Evolutionary conservation across 2,888 invertebrate genomes (phyloP), one percentile per base, ranked within the genome.

Genomic region (Pollenia amentaria): DNA sequence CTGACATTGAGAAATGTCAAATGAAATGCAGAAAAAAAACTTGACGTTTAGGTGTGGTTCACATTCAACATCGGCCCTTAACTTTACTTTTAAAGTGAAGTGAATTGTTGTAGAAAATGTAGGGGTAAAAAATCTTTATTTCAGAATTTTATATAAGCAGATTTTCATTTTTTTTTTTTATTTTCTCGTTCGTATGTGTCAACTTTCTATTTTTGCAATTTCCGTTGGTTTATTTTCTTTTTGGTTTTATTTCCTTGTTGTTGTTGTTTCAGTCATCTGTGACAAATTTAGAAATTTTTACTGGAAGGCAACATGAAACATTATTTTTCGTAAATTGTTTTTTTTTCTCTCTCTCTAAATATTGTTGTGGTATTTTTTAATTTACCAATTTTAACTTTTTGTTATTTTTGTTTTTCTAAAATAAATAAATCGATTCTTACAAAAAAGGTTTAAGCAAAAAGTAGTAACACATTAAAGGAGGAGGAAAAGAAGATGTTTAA

Each of bases 351-450:
- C 12, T 55, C 12, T 55, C 29, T 77, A n/a, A 29, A 44, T 55
- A 65, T 29, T 77, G 44, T 40, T 65, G 77, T 67, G 65, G 38
- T 67, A 55, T 65, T 67, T 77, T 77, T 55, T 55, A 65, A 67
- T 67, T 65, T 77, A 51, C 7, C 44, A 76, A 65, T 76, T 76
- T 76, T 44, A 65, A 65, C 29, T 76, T 76, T 75, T 10, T 55
- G 40, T 2, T 55, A 9, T 62, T 29, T 21, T 21, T 2, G 1
- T 21, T 29, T 29, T 29, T 6, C 29, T 9, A 65, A 46, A 65
- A 53, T 18, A 40, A 8, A 53, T 8, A 70, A 53, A 70, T 53
- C 51, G 18, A 42, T 70, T 7, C 18, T 64, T 8, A 11, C 44
- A 64, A 44, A 3, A 57, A 21, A 9, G 21, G 4, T 29, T 21